A percentile compares a stretch with the other conserved stretches of the same genome.
Evolutionary conservation across 2,113 vertebrate genomes (phyloP).

Genomic region (Rhabdomys dilectus): DNA sequence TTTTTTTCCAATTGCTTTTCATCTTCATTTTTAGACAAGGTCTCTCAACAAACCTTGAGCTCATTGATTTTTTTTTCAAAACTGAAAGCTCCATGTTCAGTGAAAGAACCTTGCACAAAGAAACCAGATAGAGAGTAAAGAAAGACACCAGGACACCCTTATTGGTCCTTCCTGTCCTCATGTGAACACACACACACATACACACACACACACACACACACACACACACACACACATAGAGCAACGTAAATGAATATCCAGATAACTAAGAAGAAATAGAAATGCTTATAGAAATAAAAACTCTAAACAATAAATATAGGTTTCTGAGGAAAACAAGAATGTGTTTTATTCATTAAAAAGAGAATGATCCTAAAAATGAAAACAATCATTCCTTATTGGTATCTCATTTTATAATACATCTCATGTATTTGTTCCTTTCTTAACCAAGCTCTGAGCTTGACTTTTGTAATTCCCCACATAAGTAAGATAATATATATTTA

Average conservation of each 20-base stretch:
- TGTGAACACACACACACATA: neutral
- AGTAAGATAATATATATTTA: neutral
- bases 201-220: neutral
- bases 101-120: neutral
- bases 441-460: neutral
- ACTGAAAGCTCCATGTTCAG: neutral
- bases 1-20: neutral
- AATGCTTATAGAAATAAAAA: neutral
- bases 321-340: neutral
- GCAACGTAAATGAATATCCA: neutral
- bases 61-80: neutral
- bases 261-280: slow-evolving; percentile 9
- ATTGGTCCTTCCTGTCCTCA: neutral
- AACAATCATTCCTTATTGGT: neutral
- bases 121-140: neutral
- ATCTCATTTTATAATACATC: neutral
- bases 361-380: neutral
- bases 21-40: neutral
- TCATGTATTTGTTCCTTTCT: neutral
- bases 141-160: neutral
- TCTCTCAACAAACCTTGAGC: neutral
- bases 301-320: neutral
- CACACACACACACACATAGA: neutral
- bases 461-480: neutral
- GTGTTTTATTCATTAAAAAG: neutral